Evolutionary conservation across 2,113 vertebrate species (phyloP).

Genomic region (Cyprinodon tularosa): DNA sequence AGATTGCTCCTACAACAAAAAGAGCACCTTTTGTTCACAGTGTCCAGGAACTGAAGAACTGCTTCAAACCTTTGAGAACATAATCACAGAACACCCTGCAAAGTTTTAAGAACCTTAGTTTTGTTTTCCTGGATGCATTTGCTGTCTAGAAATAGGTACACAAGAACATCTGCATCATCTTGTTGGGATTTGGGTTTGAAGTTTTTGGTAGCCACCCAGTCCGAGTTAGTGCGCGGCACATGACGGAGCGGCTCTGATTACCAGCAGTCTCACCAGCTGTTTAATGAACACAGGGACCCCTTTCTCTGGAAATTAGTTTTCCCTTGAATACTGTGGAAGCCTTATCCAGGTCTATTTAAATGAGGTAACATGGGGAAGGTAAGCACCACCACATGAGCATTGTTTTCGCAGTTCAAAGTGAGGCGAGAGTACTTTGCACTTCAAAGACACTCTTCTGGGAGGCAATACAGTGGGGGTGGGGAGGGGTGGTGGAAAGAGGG

Average conservation of each 20-base stretch:
- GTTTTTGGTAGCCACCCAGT: slow-evolving; percentile 50
- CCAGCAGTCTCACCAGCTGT: slow-evolving; percentile 75
- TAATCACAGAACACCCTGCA: neutral
- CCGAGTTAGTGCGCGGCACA: slow-evolving; percentile 30
- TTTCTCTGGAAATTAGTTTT: slow-evolving; percentile 81
- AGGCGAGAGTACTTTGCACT: slow-evolving; percentile 87
- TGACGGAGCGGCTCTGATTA: slow-evolving; percentile 68
- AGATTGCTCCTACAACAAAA: slow-evolving; percentile 61
- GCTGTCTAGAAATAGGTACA: slow-evolving; percentile 15
- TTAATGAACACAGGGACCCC: slow-evolving; percentile 82
- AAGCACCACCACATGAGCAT: slow-evolving; percentile 86
- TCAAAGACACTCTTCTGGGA: slow-evolving; percentile 89
- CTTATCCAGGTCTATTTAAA: slow-evolving; percentile 87
- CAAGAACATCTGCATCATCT: slow-evolving; percentile 17
- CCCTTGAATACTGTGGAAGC: slow-evolving; percentile 80
- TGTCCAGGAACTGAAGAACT: neutral
- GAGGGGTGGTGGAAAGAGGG: slow-evolving; percentile 70
- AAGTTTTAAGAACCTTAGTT: slow-evolving; percentile 8
- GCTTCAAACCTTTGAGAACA: neutral
- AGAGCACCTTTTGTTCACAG: slow-evolving; percentile 46
- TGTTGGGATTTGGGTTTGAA: slow-evolving; percentile 41
- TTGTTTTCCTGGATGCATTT: slow-evolving; percentile 16
- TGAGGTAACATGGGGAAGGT: slow-evolving; percentile 86
- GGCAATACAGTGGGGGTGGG: slow-evolving; percentile 79
- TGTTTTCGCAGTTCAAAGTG: slow-evolving; percentile 89